phyloP scores from a whole-genome alignment of 1,140 invertebrate species.

The Calycopis cecrops region DNA sequence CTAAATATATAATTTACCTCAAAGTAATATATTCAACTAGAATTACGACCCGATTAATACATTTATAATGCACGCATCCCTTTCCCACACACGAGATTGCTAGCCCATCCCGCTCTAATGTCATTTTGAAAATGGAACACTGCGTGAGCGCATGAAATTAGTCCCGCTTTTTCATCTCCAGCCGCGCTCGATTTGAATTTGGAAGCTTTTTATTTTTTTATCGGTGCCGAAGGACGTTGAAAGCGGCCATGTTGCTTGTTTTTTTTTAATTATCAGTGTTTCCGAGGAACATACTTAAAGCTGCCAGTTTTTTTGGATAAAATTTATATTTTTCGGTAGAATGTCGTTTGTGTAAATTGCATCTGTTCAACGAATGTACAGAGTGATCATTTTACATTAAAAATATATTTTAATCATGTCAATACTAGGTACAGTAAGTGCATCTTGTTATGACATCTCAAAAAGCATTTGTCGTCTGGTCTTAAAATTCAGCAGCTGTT shows the following conservation, averaged over 20 bases:
- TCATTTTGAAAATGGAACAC: constrained; percentile 67
- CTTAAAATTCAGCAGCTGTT: too few species aligned
- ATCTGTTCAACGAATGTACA: constrained; percentile 30
- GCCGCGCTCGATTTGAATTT: constrained; percentile 65
- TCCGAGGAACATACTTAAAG: constrained; percentile 40
- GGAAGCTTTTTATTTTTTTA: constrained; percentile 50
- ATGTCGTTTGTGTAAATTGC: constrained; percentile 45
- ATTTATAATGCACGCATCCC: constrained; percentile 52
- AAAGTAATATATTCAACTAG: constrained; percentile 53
- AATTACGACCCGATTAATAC: constrained; percentile 68
- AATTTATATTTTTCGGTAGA: constrained; percentile 49
- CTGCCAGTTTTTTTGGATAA: constrained; percentile 31
- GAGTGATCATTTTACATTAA: constrained; percentile 15
- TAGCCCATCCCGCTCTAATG: constrained; percentile 34
- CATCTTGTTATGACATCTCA: not conserved
- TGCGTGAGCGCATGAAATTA: constrained; percentile 66
- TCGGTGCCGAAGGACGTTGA: constrained; percentile 45
- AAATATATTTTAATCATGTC: constrained; percentile 5
- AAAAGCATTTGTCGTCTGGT: too few species aligned
- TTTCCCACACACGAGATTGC: constrained; percentile 25
- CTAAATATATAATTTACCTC: constrained; percentile 40
- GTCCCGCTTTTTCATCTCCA: constrained; percentile 67
- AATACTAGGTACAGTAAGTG: too few species aligned
- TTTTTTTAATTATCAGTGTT: constrained; percentile 64
- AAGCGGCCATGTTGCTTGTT: constrained; percentile 48